Evolutionary conservation across 2,113 vertebrate species (phyloP).

Genomic region (Pluvianellus socialis): DNA sequence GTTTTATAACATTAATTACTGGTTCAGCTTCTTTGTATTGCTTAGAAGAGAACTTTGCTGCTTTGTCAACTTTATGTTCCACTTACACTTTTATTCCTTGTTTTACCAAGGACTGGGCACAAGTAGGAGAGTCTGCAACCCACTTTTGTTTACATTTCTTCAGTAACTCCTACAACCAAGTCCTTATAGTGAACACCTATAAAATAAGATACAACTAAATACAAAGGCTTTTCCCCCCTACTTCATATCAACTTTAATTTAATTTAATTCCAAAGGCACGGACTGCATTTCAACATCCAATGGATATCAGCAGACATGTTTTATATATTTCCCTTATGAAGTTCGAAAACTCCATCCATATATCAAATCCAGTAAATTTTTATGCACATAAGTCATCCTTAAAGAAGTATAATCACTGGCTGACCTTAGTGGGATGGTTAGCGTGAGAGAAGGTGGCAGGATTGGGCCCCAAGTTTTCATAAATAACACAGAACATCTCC

Average conservation of each 20-base stretch:
- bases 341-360: background rate
- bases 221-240: background rate
- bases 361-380: background rate
- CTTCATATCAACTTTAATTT: background rate
- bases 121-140: slow-evolving; percentile 69
- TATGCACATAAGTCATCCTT: background rate
- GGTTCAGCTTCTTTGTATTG: slow-evolving; percentile 67
- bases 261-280: background rate
- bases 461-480: slow-evolving; percentile 41
- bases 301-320: background rate
- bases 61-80: slow-evolving; percentile 73
- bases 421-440: background rate
- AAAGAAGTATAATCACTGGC: background rate
- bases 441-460: slow-evolving; percentile 52
- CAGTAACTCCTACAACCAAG: slow-evolving; percentile 72
- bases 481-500: slow-evolving; percentile 52
- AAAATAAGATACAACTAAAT: background rate
- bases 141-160: slow-evolving; percentile 74
- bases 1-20: slow-evolving; percentile 68
- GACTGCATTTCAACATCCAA: background rate
- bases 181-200: slow-evolving; percentile 72
- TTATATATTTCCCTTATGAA: background rate
- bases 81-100: slow-evolving; percentile 75
- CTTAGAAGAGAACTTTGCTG: slow-evolving; percentile 76
- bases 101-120: slow-evolving; percentile 67